Base-by-base conservation (phyloP, 2,113 vertebrate species). In the Pygathrix nemaeus region DNA sequence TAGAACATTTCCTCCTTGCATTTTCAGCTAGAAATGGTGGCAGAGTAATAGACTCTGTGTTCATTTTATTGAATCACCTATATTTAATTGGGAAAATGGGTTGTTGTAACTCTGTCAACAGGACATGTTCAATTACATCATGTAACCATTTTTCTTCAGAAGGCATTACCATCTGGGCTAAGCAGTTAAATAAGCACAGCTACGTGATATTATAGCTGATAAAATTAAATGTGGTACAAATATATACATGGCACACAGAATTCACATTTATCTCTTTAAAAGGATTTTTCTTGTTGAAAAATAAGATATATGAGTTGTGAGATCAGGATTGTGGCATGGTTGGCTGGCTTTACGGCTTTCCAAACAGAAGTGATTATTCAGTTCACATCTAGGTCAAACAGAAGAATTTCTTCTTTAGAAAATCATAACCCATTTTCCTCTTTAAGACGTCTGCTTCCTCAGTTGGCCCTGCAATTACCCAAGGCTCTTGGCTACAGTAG, bases 71-170 rank as follows among this genome's bases (percentile, higher is more conserved):
- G 98, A 97, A 98, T 98, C 98, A 95, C 97, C 97, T 94, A 86
- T 98, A 98, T 97, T 92, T 99, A 98, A 98, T 94, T 98, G 97
- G 98, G 98, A 98, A 98, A 98, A 98, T 96, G 98, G 98, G 98
- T 98, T 96, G 98, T 97, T 96, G 84, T 85, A 81, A 98, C 98
- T 98, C 98, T 98, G 98, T 98, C 98, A 98, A 96, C 96, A 98
- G 98, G 99, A 98, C 97, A 72, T 81, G 98, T 98, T 98, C 97
- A 98, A 98, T 98, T 98, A 98, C 98, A 98, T 20, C 4, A 95
- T 98, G 96, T 88, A 98, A 98, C 96, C 96, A 80, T 95, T 98
- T 98, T 97, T 98, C 97, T 98, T 97, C 45, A 96, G 97, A 97
- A 98, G 97, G 90, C 97, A 98, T 96, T 98, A 96, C 96, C 97